Base-by-base conservation (phyloP, 2,113 vertebrate species). In the Lutjanus erythropterus region DNA sequence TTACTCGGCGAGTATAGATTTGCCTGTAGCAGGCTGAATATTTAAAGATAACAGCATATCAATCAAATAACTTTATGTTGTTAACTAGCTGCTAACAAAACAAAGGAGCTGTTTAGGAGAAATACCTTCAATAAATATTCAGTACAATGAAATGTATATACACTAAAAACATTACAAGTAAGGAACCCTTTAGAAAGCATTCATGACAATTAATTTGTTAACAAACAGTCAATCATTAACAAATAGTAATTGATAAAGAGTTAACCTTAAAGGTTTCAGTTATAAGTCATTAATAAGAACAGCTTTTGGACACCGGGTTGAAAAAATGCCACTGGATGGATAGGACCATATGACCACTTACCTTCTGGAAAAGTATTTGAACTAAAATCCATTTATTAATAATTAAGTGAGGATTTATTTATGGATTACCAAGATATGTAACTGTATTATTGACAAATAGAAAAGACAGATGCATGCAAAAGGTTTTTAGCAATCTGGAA, bases 1-100 rank as follows among this genome's bases (percentile, higher is more conserved):
- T 77, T 59, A 25, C 84, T 89, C 80, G 53, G 37, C 64, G 23
- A 29, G 73, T 88, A 91, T 86, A 83, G 88, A 88, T 91, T 78
- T 81, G 83, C 58, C 71, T 79, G 42, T 56, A 62, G 55, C 74
- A 60, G 33, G 41, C 62, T 86, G 70, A 33, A 78, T 71, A 46
- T 21, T 47, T 58, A 29, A 35, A 47, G 1, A 47, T 35, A 31
- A 9, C 58, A 84, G 70, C 70, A 31, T 72, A 84, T 87, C 83
- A 68, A 39, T 88, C 85, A 75, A 64, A 86, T 80, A 73, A 68
- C 77, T 77, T 53, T 39, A 15, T 47, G 71, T 44, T 71, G 83
- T 71, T 66, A 35, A 67, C 46, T 9, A 50, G 47, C 23, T 19
- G n/a, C 18, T 39, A 21, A 74, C 21, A 75, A 15, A 66, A 39